Conservation (phyloP, 2,113 vertebrate genomes). For the Sakesphorus luctuosus region DNA sequence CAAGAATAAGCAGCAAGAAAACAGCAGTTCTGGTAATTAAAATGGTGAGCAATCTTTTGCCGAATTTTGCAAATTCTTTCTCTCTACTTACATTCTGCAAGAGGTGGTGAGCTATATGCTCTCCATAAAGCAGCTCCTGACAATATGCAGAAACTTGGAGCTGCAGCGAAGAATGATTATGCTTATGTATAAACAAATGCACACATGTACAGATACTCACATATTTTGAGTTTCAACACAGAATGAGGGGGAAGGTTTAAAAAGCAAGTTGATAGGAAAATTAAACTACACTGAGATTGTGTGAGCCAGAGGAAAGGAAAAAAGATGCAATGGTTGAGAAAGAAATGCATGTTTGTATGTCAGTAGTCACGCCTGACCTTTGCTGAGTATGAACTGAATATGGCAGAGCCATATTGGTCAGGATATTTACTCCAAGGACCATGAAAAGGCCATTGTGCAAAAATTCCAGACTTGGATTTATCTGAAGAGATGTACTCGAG, state of each 20-base stretch:
- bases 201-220: background rate
- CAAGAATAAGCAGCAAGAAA: background rate
- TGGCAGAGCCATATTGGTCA: background rate
- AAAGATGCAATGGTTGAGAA: background rate
- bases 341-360: background rate
- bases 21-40: background rate
- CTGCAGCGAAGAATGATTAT: background rate
- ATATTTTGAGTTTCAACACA: background rate
- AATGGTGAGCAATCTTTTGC: background rate
- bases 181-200: constrained; percentile 24
- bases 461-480: background rate
- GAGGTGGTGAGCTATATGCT: background rate
- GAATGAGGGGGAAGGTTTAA: background rate
- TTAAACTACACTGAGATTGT: background rate
- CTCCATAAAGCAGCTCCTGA: background rate
- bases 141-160: background rate
- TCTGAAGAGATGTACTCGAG: background rate
- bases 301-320: background rate
- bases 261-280: background rate
- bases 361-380: background rate
- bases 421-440: background rate
- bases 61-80: background rate
- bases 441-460: background rate
- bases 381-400: background rate
- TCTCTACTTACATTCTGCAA: background rate